A percentile compares a stretch with the other conserved stretches of the same genome.
phyloP scores from a whole-genome alignment of 2,797 vertebrate genomes.

The Lepidocolaptes lacrymiger region DNA sequence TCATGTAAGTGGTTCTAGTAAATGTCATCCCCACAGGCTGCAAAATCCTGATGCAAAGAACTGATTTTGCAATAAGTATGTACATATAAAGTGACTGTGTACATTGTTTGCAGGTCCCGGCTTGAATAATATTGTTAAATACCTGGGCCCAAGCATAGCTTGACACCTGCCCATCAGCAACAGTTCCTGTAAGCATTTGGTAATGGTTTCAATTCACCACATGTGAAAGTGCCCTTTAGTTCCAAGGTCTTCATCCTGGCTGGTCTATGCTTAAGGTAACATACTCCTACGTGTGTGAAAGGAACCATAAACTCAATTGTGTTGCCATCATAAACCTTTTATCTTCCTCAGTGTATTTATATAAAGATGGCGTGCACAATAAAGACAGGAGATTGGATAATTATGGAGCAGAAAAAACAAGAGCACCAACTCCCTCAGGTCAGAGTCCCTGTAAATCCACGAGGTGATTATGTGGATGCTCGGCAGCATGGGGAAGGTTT shows the following conservation, averaged over 20 bases:
- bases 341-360: not conserved
- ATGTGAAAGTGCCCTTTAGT: not conserved
- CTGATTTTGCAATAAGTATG: constrained; percentile 11
- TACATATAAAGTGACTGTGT: not conserved
- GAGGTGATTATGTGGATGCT: rapidly evolving
- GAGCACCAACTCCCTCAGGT: rapidly evolving
- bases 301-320: not conserved
- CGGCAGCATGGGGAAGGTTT: not conserved
- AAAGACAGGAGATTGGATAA: not conserved
- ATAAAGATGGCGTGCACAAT: not conserved
- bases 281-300: not conserved
- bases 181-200: not conserved
- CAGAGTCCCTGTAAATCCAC: not conserved
- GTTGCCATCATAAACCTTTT: not conserved
- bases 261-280: not conserved
- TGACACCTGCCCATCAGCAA: not conserved
- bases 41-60: not conserved
- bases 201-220: not conserved
- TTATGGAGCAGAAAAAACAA: not conserved
- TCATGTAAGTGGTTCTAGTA: constrained; percentile 49
- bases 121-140: not conserved
- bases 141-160: not conserved
- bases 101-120: not conserved
- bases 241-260: not conserved
- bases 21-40: constrained; percentile 22